Percentiles rank a stretch among this genome's conserved stretches.
Evolutionary conservation across 1,140 invertebrate genomes (phyloP).

Genomic region (Ostrea denselamellosa): DNA sequence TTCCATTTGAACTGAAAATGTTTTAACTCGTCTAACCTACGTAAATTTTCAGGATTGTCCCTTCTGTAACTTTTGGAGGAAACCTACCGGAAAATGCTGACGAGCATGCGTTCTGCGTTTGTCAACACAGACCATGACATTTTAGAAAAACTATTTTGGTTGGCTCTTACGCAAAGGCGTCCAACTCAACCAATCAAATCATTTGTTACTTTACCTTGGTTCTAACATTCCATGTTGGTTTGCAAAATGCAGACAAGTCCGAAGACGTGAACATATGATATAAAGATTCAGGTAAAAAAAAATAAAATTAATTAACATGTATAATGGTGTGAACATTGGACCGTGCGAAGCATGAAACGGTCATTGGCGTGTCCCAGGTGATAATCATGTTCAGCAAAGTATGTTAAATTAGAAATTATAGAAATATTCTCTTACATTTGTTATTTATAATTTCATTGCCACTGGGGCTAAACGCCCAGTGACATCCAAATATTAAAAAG

Average conservation of each 20-base stretch:
- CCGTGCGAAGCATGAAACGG: no score
- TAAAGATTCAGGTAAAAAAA: background rate
- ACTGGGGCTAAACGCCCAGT: no score
- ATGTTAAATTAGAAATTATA: no score
- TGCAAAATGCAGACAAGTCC: slow-evolving; percentile 11
- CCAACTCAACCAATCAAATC: slow-evolving; percentile 64
- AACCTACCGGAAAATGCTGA: slow-evolving; percentile 40
- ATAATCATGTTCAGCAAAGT: no score
- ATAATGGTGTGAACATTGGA: no score
- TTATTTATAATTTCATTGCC: no score
- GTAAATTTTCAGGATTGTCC: slow-evolving; percentile 11
- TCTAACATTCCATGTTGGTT: slow-evolving; percentile 10
- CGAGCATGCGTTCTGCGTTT: slow-evolving; percentile 39
- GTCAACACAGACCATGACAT: slow-evolving; percentile 31
- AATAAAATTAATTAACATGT: no score
- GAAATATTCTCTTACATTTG: no score
- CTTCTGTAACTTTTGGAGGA: slow-evolving; percentile 10
- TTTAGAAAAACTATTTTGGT: slow-evolving; percentile 45
- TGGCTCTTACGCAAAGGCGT: slow-evolving; percentile 54
- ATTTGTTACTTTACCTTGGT: slow-evolving; percentile 32
- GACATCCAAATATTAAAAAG: no score
- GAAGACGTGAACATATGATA: background rate
- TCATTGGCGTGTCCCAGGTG: no score
- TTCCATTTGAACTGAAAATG: background rate
- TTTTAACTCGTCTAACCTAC: background rate